Evolutionary conservation across 2,113 vertebrate species (phyloP), one percentile per base, ranked within the genome.

Genomic region (Rhinogobius similis): DNA sequence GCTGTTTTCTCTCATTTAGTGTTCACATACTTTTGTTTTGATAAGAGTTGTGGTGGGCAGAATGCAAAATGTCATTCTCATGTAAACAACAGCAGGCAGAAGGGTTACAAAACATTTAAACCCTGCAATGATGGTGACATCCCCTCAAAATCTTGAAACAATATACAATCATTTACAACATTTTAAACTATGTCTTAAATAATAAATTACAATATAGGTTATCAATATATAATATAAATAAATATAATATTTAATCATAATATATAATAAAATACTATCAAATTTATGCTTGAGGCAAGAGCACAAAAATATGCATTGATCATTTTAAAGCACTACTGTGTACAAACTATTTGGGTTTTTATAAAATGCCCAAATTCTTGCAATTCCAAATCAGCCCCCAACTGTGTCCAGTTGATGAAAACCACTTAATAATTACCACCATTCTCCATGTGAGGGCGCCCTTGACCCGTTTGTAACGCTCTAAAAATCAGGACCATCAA

Each of bases 381-480:
- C 62, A 0, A 61, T 73, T 68, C 46, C 10, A 67, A 75, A 70
- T 69, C 21, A 75, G 27, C 44, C 50, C 50, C 59, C 55, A 43
- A 32, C 66, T 62, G 48, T 69, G 59, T 71, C 55, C 10, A 61
- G 39, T 56, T 56, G 18, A 62, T 62, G 53, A 67, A 58, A 24
- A 64, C 21, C 20, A 14, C 29, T 50, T 38, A 26, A 46, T 20
- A 20, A 24, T 2, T 16, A 21, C 62, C 11, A 1, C 3, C 3
- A 8, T 70, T 48, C 59, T 67, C 86, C 91, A 89, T 81, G 69
- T 2, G 92, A 75, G 77, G 90, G 86, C 79, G 70, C 20, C 23
- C 5, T 80, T 70, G 72, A 63, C 67, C 44, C 41, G 75, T 44
- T 64, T 14, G 41, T n/a, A 3, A 26, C 38, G 6, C 61, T 61